A percentile compares a stretch with the other conserved stretches of the same genome.
phyloP scores from a whole-genome alignment of 2,113 vertebrate genomes.

The Oryctolagus cuniculus region mOryCun1.1 NC_091432.1:234010001-234010500 shows the following conservation, averaged over 20 bases:
- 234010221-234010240: neutral
- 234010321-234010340: neutral
- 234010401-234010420: neutral
- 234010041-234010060: too few species aligned
- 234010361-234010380: neutral
- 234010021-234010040: too few species aligned
- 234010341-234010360: too few species aligned
- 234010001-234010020: too few species aligned
- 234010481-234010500: accelerated
- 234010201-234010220: neutral
- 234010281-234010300: neutral
- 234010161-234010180: too few species aligned
- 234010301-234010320: neutral
- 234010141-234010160: neutral
- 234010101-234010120: neutral
- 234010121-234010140: neutral
- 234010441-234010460: too few species aligned
- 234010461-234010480: neutral
- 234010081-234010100: neutral
- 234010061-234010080: neutral
- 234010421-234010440: neutral
- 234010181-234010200: neutral
- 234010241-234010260: too few species aligned
- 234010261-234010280: neutral
- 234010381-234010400: neutral